phyloP scores from a whole-genome alignment of 2,113 vertebrate genomes.

The Megatriorchis doriae region DNA sequence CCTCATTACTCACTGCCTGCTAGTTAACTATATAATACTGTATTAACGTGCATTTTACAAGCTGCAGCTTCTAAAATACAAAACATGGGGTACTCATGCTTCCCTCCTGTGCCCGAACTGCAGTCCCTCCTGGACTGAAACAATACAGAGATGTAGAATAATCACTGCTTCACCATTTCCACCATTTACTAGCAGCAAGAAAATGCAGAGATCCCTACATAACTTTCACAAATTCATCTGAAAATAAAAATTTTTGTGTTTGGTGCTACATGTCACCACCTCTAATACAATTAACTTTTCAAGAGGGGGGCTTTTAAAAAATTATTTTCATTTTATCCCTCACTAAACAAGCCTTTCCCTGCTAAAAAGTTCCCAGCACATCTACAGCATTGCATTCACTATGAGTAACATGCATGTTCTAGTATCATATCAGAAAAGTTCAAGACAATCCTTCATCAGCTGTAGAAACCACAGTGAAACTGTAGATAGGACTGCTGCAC shows the following conservation, averaged over 20 bases:
- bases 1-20: neutral
- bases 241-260: accelerated
- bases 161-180: neutral
- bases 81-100: neutral
- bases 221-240: neutral
- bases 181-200: neutral
- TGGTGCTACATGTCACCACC: neutral
- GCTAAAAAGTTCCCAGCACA: neutral
- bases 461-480: slow-evolving; percentile 66
- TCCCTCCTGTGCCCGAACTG: neutral
- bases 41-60: neutral
- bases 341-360: neutral
- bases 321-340: neutral
- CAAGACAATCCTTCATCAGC: slow-evolving; percentile 53
- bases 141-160: neutral
- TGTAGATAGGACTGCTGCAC: slow-evolving; percentile 34
- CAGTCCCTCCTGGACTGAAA: neutral
- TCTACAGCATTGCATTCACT: neutral
- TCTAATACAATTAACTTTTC: neutral
- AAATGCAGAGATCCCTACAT: neutral
- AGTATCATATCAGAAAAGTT: slow-evolving; percentile 13
- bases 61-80: neutral
- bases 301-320: neutral
- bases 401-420: neutral
- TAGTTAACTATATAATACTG: neutral